Conservation (phyloP, 2,888 invertebrate genomes). For the Eustalomyia histrio region DNA sequence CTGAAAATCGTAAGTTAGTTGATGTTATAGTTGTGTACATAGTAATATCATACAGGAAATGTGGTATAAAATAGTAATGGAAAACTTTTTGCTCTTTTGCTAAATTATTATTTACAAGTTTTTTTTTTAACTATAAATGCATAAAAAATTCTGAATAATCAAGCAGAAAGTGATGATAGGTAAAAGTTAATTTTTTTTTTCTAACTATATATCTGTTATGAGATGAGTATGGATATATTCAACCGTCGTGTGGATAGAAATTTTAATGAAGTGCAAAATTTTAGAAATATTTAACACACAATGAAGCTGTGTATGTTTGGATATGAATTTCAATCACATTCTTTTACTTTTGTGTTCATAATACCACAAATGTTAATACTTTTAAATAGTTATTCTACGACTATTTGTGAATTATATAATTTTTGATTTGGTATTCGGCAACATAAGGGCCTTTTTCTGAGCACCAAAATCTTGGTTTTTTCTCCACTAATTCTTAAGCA, state of each 20-base stretch:
- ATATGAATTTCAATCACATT: slow-evolving; percentile 27
- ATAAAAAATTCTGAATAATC: slow-evolving; percentile 61
- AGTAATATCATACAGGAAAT: slow-evolving; percentile 30
- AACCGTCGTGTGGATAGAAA: background rate
- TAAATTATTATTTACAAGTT: slow-evolving; percentile 68
- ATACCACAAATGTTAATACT: slow-evolving; percentile 58
- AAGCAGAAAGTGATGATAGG: slow-evolving; percentile 62
- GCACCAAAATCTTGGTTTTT: too few species aligned
- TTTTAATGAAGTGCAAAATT: slow-evolving; percentile 24
- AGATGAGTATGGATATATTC: slow-evolving; percentile 6
- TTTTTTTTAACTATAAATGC: slow-evolving; percentile 54
- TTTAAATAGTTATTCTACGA: slow-evolving; percentile 15
- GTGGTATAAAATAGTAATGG: slow-evolving; percentile 36
- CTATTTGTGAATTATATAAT: too few species aligned
- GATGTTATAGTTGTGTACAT: background rate
- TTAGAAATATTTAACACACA: slow-evolving; percentile 32
- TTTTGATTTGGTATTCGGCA: too few species aligned
- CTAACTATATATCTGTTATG: slow-evolving; percentile 3
- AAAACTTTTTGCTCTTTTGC: slow-evolving; percentile 71
- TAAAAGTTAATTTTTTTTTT: slow-evolving; percentile 26
- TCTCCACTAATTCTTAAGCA: too few species aligned
- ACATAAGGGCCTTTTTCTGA: too few species aligned
- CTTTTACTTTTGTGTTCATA: slow-evolving; percentile 66
- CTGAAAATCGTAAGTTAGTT: slow-evolving; percentile 14
- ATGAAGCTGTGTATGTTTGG: background rate